phyloP scores from a whole-genome alignment of 1,140 invertebrate species.

The Euwallacea fornicatus region DNA sequence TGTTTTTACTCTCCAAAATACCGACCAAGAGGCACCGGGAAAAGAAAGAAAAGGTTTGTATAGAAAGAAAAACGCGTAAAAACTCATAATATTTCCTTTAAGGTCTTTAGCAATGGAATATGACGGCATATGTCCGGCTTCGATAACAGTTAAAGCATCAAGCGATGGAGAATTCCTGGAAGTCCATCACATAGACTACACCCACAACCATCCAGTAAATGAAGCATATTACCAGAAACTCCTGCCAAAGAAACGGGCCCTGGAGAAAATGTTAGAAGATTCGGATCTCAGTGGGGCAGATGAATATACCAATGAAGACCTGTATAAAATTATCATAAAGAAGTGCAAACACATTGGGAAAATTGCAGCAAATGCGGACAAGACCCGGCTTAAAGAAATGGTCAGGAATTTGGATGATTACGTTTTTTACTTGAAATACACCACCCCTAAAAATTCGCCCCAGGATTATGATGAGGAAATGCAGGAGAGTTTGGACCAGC shows the following conservation, averaged over 20 bases:
- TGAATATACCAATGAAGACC: constrained; percentile 13
- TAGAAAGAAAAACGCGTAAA: neutral
- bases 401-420: constrained; percentile 33
- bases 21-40: constrained; percentile 8
- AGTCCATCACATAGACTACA: constrained; percentile 14
- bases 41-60: constrained; percentile 27
- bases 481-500: too few relatives aligned
- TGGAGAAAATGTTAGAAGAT: neutral
- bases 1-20: constrained; percentile 30
- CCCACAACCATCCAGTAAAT: constrained; percentile 30
- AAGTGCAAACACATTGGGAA: constrained; percentile 27
- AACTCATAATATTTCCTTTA: neutral
- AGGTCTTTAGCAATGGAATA: constrained; percentile 19
- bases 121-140: constrained; percentile 24
- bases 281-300: neutral
- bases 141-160: constrained; percentile 13
- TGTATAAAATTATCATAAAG: constrained; percentile 21
- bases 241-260: constrained; percentile 10
- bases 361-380: constrained; percentile 19
- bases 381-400: constrained; percentile 13
- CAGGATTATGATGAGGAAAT: too few relatives aligned
- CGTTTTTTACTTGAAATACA: constrained; percentile 33
- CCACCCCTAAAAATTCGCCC: too few relatives aligned
- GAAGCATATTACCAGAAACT: constrained; percentile 18
- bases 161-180: constrained; percentile 24